phyloP scores from a whole-genome alignment of 2,113 vertebrate genomes.

The Anguilla japonica region DNA sequence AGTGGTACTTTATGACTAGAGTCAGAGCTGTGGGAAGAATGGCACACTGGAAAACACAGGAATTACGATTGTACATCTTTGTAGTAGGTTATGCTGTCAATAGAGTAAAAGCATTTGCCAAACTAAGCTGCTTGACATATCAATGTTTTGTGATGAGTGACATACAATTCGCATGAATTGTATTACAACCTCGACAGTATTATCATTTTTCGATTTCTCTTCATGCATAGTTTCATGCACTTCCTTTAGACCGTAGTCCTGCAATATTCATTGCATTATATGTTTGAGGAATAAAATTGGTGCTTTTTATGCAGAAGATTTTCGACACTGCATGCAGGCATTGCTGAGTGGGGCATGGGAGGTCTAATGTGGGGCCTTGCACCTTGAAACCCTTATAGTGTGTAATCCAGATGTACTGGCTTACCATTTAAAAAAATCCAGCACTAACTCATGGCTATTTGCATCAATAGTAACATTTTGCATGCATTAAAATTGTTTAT shows the following conservation, averaged over 20 bases:
- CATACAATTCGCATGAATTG: too few relatives aligned
- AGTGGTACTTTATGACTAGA: constrained; percentile 33
- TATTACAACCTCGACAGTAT: too few relatives aligned
- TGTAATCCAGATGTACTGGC: constrained; percentile 53
- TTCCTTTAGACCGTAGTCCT: background rate
- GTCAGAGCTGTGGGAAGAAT: constrained; percentile 4
- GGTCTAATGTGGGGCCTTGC: background rate
- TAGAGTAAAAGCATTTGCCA: background rate
- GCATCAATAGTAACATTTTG: constrained; percentile 27
- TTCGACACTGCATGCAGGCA: constrained; percentile 9
- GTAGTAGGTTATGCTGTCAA: background rate
- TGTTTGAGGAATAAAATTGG: constrained; percentile 12
- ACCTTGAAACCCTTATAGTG: background rate
- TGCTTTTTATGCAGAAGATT: constrained; percentile 9
- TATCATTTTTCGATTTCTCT: too few relatives aligned
- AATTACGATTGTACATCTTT: constrained; percentile 9
- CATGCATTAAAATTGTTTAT: background rate
- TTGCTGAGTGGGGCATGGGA: background rate
- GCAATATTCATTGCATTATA: background rate
- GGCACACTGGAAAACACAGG: background rate
- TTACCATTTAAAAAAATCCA: constrained; percentile 32
- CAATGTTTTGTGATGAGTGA: too few relatives aligned
- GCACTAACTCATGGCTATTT: constrained; percentile 35
- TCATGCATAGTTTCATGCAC: too few relatives aligned
- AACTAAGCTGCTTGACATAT: too few relatives aligned